These are phyloP conservation scores for Hylyphantes graminicola DNA, from an alignment of 1,140 invertebrate genomes.

Conservation along the genomic window DNA sequence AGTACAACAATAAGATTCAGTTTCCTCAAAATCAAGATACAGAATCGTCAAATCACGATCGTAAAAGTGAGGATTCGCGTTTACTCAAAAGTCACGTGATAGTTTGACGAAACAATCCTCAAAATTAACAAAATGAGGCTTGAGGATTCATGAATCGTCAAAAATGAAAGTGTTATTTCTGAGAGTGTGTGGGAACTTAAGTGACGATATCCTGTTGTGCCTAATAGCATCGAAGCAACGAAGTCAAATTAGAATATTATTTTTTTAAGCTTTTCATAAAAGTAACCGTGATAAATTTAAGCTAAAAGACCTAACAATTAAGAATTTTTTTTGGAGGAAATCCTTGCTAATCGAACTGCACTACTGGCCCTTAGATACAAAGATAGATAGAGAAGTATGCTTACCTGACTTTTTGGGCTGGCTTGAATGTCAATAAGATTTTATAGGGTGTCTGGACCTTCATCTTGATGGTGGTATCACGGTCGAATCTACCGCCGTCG, in stretches of 20 bases:
- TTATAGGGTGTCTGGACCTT: slow-evolving; percentile 60
- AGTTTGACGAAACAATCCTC: too few species aligned
- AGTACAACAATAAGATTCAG: too few species aligned
- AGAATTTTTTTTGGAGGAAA: background rate
- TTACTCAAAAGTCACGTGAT: too few species aligned
- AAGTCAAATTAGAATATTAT: background rate
- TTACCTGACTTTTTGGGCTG: slow-evolving; percentile 59
- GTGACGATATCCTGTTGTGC: too few species aligned
- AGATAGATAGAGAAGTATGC: background rate
- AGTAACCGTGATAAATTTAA: background rate
- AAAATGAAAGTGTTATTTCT: too few species aligned
- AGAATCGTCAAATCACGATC: too few species aligned
- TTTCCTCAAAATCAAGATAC: too few species aligned
- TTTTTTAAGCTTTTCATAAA: background rate
- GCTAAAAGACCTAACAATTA: background rate
- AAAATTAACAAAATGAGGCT: too few species aligned
- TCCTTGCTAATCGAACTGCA: background rate
- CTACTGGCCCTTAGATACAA: background rate
- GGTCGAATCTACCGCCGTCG: slow-evolving; percentile 61
- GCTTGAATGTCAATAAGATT: slow-evolving; percentile 56
- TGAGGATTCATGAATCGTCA: too few species aligned
- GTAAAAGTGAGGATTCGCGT: too few species aligned
- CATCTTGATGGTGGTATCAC: slow-evolving; percentile 61
- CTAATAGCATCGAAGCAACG: background rate
- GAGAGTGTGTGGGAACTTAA: too few species aligned